Base-by-base conservation (phyloP, 2,797 vertebrate genomes). In the Adelosebastes latens region DNA sequence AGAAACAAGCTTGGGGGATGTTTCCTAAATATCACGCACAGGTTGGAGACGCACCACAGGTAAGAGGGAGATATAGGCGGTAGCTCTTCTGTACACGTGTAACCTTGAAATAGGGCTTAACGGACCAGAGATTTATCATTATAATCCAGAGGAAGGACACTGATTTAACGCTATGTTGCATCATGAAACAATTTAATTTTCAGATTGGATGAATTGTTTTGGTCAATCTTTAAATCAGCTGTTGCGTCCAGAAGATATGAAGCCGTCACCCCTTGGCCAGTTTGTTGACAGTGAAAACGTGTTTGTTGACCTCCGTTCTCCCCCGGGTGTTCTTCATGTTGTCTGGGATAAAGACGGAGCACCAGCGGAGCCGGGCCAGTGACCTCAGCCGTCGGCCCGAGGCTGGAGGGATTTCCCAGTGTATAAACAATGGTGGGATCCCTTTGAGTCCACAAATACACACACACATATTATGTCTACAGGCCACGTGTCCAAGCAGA, bases 21-120 rank as follows among this genome's bases (percentile, higher is more conserved):
- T 93, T 92, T 90, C 31, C 84, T 78, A 88, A 91, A 91, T 68
- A 87, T 25, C 60, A 68, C 12, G 14, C 36, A 53, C 34, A 18
- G 58, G 18, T 20, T 34, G 7, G 8, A 77, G 22, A 8, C 29
- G 52, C 71, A 36, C 24, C 77, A 32, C 69, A 46, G 71, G 14
- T 46, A 9, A 5, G 10, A 77, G 3, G 0, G 36, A 74, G 24
- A 31, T 2, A 10, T 5, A 25, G 62, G 69, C 46, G 12, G 53
- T 4, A 11, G 1, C 59, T 70, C n/a, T n/a, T 52, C 53, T 60
- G 36, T 53, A 4, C 7, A 63, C 2, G 14, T 69, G 22, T 72
- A 60, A 76, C 64, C 64, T 82, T 79, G 39, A 75, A 69, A 29
- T 24, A 2, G 2, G 2, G 29, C 18, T 64, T 20, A 25, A 65